Evolutionary conservation across 2,797 vertebrate species (phyloP).

Genomic region (Urocyon cinereoargenteus): DNA sequence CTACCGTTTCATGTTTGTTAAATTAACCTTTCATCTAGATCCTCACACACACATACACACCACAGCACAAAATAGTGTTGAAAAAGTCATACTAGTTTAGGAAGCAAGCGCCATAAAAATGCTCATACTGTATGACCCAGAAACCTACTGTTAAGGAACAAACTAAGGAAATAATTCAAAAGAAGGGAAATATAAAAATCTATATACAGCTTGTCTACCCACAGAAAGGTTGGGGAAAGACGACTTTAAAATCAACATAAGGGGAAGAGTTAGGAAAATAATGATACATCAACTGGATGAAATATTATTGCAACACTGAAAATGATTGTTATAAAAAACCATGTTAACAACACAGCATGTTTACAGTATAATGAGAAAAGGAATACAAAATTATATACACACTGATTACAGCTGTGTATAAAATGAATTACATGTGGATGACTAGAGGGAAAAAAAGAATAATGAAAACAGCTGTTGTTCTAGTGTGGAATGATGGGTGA

Average conservation of each 20-base stretch:
- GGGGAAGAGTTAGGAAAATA: conserved; percentile 49
- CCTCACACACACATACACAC: background rate
- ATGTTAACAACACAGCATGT: conserved; percentile 39
- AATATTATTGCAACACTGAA: conserved; percentile 45
- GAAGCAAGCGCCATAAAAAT: conserved; percentile 30
- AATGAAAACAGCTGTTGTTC: conserved; percentile 53
- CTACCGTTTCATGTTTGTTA: background rate
- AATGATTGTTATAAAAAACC: conserved; percentile 61
- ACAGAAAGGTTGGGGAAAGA: conserved; percentile 24
- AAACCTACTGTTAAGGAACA: background rate
- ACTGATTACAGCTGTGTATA: conserved; percentile 13
- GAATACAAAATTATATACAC: conserved; percentile 47
- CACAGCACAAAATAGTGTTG: background rate
- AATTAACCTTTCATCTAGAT: background rate
- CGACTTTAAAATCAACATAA: conserved; percentile 34
- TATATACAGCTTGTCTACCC: background rate
- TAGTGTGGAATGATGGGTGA: background rate
- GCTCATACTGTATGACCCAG: background rate
- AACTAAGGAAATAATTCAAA: conserved; percentile 49
- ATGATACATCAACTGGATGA: background rate
- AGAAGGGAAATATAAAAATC: conserved; percentile 48
- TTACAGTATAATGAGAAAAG: conserved; percentile 53
- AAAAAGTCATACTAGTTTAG: background rate
- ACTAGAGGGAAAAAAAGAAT: conserved; percentile 27
- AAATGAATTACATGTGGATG: conserved; percentile 36